Base-by-base conservation (phyloP, 2,888 invertebrate genomes). In the Noctua janthina region DNA sequence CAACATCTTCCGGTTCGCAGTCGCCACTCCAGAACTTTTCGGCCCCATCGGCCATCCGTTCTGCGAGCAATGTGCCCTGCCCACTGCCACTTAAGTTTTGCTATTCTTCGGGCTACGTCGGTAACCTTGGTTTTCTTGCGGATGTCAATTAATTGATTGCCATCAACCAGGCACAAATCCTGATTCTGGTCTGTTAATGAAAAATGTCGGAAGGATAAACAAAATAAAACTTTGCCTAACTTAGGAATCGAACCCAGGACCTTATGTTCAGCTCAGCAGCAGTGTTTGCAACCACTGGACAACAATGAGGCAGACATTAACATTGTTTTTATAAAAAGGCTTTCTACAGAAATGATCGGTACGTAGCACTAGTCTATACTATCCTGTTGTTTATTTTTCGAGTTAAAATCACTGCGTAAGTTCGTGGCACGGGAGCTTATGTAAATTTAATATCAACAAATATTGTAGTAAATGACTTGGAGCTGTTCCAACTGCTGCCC, bases 401-500 rank as follows among this genome's bases (percentile, higher is more conserved):
- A 56, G 56, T 51, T 69, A 62, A 74, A 84, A 77, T 74, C 13
- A 64, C 67, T 59, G 64, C 71, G 49, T 75, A 74, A 68, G 46
- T 81, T 73, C 69, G 6, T 79, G 76, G 43, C 46, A 39, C 62
- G 46, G 66, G 2, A 46, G 75, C 77, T 74, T 79, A 74, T 81
- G 78, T 81, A 71, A 87, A 80, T 88, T 88, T 83, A 76, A 86
- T 85, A 74, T 81, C 76, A 66, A 77, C 73, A 73, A 88, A 84
- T 84, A 84, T 82, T 78, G 51, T 76, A 67, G 76, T 79, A 85
- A 88, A 87, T 81, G 77, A 85, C 79, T 88, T 88, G 88, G 87
- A 82, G 69, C 68, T 56, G 75, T 68, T 77, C 88, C 88, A 88
- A 82, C 54, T 83, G 79, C 79, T 73, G 75, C 69, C 29, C 62